Conservation (phyloP, 1,140 invertebrate genomes). For the Bombus cullumanus region DNA sequence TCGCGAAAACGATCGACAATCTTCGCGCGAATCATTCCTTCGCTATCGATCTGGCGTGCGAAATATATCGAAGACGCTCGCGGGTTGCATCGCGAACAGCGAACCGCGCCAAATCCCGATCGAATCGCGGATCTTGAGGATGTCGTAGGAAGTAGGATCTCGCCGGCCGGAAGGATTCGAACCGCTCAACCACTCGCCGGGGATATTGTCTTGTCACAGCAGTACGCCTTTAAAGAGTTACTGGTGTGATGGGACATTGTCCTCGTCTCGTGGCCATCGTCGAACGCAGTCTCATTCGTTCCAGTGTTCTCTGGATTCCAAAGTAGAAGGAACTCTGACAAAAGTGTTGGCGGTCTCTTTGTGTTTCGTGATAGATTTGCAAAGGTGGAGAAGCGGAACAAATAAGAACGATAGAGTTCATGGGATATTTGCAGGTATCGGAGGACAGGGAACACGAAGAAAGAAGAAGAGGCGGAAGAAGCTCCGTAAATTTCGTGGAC, state of each 20-base stretch:
- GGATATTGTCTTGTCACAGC: constrained; percentile 98
- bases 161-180: no score
- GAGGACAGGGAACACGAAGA: neutral
- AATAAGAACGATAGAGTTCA: neutral
- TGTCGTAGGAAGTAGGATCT: no score
- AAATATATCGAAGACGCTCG: no score
- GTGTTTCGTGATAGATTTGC: neutral
- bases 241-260: constrained; percentile 94
- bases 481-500: neutral
- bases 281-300: neutral
- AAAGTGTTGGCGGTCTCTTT: neutral
- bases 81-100: no score
- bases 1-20: no score
- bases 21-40: neutral
- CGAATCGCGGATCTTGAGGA: no score
- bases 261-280: constrained; percentile 81
- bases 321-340: neutral
- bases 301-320: neutral
- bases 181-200: constrained; percentile 75
- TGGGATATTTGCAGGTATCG: neutral
- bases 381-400: neutral
- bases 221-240: constrained; percentile 89
- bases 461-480: neutral
- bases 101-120: no score
- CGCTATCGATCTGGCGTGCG: no score